These are phyloP conservation scores for Pseudochromis fuscus DNA, from an alignment of 2,797 vertebrate genomes.

Conservation along the genomic window DNA sequence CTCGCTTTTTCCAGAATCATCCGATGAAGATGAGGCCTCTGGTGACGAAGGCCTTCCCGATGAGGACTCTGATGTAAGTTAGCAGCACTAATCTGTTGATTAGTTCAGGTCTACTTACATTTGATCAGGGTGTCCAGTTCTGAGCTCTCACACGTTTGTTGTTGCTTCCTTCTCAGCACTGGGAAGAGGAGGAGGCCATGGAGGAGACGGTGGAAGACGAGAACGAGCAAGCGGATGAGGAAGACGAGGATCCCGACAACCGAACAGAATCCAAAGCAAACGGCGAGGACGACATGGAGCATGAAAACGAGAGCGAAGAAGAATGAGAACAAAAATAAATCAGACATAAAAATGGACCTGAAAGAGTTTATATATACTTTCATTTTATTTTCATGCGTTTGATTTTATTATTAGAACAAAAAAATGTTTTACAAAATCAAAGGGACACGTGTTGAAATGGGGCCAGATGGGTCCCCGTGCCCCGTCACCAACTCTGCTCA, in stretches of 20 bases:
- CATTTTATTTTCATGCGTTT: conserved; percentile 86
- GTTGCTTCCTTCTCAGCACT: conserved; percentile 81
- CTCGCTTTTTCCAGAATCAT: conserved; percentile 88
- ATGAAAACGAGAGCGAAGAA: conserved; percentile 96
- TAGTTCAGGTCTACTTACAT: not conserved
- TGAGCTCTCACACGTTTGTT: not conserved
- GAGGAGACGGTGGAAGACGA: conserved; percentile 69
- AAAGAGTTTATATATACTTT: conserved; percentile 86
- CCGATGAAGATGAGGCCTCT: conserved; percentile 91
- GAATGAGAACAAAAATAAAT: conserved; percentile 83
- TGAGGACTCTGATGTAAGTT: conserved; percentile 94
- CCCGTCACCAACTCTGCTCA: not conserved
- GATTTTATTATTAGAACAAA: conserved; percentile 84
- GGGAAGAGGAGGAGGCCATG: conserved; percentile 89
- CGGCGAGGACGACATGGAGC: conserved; percentile 95
- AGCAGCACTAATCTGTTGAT: not conserved
- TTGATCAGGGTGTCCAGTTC: not conserved
- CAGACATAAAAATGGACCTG: conserved; percentile 70
- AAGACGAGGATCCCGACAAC: conserved; percentile 74
- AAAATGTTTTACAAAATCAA: conserved; percentile 72
- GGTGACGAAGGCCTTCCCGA: conserved; percentile 91
- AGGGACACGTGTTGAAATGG: conserved; percentile 43
- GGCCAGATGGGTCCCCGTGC: conserved; percentile 17
- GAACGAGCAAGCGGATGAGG: conserved; percentile 65
- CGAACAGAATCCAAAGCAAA: conserved; percentile 91